Evolutionary conservation across 64 coral and sea anemone genomes (phyloP).

Genomic region (Actinia tenebrosa): DNA sequence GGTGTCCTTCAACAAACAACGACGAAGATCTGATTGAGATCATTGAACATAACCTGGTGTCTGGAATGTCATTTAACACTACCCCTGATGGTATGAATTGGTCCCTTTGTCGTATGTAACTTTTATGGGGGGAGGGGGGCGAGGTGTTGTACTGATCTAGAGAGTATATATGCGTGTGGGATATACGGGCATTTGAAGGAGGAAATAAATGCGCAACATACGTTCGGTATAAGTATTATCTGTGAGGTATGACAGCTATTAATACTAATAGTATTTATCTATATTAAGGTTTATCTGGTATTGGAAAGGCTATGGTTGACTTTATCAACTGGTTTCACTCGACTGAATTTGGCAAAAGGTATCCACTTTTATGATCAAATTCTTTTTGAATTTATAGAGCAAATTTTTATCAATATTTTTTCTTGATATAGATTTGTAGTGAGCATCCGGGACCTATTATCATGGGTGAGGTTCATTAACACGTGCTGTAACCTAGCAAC

Average conservation of each 20-base stretch:
- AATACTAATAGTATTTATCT: constrained; percentile 8
- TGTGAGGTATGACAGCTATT: neutral
- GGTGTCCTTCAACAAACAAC: constrained; percentile 77
- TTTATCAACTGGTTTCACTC: constrained; percentile 94
- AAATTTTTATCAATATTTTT: neutral
- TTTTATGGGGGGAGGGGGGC: neutral
- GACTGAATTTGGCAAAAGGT: constrained; percentile 88
- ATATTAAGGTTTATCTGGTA: constrained; percentile 46
- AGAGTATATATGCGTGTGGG: too few species aligned
- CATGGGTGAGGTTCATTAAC: constrained; percentile 94
- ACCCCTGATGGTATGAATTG: constrained; percentile 42
- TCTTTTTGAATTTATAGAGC: neutral
- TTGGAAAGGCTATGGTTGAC: constrained; percentile 80
- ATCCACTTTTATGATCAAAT: neutral
- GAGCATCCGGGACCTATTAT: constrained; percentile 85
- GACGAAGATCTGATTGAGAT: constrained; percentile 75
- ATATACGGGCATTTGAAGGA: neutral
- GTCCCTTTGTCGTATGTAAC: neutral
- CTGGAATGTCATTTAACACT: constrained; percentile 50
- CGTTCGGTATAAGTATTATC: too few species aligned
- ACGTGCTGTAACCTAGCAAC: constrained; percentile 27
- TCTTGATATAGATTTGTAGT: constrained; percentile 58
- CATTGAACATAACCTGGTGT: constrained; percentile 88
- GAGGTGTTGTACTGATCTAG: neutral
- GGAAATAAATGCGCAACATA: neutral